A percentile compares a stretch with the other conserved stretches of the same genome.
phyloP scores from a whole-genome alignment of 2,888 invertebrate genomes.

The Hydrotaea diabolus region DNA sequence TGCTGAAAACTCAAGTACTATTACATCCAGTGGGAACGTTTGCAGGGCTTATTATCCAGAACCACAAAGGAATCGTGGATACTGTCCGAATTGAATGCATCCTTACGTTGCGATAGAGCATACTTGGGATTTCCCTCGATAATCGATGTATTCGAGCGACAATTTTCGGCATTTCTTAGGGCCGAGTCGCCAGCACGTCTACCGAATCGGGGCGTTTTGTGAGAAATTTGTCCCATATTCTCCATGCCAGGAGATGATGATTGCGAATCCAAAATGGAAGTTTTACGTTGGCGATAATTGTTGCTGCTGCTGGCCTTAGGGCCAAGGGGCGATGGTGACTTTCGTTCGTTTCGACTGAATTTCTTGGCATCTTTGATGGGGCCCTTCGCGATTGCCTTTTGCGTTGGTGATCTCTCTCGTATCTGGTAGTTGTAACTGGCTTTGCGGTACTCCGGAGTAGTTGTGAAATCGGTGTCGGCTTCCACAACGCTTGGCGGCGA shows the following conservation, averaged over 20 bases:
- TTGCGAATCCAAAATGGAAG: constrained; percentile 68
- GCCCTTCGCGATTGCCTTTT: constrained; percentile 55
- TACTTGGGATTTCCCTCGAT: constrained; percentile 79
- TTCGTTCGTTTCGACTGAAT: constrained; percentile 48
- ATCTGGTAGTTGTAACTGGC: constrained; percentile 79
- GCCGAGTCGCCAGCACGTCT: constrained; percentile 75
- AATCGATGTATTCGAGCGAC: constrained; percentile 76
- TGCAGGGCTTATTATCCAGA: constrained; percentile 77
- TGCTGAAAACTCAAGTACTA: constrained; percentile 67
- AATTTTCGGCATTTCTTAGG: constrained; percentile 74
- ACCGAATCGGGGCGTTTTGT: constrained; percentile 76
- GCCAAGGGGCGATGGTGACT: constrained; percentile 57
- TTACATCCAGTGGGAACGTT: constrained; percentile 79
- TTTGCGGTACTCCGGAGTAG: constrained; percentile 79
- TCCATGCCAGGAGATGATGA: constrained; percentile 70
- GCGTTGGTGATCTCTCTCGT: constrained; percentile 74
- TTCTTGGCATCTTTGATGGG: constrained; percentile 49
- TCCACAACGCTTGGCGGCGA: constrained; percentile 48
- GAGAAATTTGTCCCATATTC: constrained; percentile 68
- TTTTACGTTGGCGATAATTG: constrained; percentile 69
- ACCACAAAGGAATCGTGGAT: constrained; percentile 77
- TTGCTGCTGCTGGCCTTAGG: constrained; percentile 41
- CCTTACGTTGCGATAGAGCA: constrained; percentile 70
- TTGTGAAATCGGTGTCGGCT: constrained; percentile 72
- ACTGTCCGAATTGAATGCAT: constrained; percentile 71